Evolutionary conservation across 2,113 vertebrate species (phyloP).

Genomic region (Ancistrus triradiatus): DNA sequence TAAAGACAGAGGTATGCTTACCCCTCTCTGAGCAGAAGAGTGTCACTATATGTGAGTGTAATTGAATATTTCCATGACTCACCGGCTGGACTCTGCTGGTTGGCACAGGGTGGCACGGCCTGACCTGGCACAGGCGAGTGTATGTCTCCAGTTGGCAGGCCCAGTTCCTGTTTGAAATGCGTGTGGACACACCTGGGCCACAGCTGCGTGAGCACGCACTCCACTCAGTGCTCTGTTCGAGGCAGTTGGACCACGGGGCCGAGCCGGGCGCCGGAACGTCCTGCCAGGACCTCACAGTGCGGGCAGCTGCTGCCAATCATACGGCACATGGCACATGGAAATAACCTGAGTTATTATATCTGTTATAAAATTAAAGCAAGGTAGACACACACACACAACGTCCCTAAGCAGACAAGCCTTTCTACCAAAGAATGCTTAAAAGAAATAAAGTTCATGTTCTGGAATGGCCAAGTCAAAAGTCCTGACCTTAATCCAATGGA

Average conservation of each 20-base stretch:
- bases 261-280: background rate
- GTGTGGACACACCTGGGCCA: slow-evolving; percentile 78
- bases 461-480: no score
- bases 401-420: no score
- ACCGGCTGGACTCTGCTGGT: slow-evolving; percentile 46
- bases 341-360: no score
- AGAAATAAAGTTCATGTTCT: no score
- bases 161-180: slow-evolving; percentile 83
- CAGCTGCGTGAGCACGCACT: slow-evolving; percentile 83
- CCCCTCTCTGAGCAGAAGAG: background rate
- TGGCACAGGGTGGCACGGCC: slow-evolving; percentile 64
- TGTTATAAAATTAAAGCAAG: no score
- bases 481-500: no score
- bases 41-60: background rate
- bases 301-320: slow-evolving; percentile 43
- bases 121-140: slow-evolving; percentile 71
- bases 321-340: no score
- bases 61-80: slow-evolving; percentile 26
- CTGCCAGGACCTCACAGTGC: slow-evolving; percentile 21
- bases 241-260: slow-evolving; percentile 54
- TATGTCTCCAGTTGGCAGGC: slow-evolving; percentile 82
- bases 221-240: slow-evolving; percentile 79
- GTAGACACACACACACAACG: no score
- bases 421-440: no score
- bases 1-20: no score